Evolutionary conservation across 2,888 invertebrate genomes (phyloP).

Genomic region (Synanthedon formicaeformis): DNA sequence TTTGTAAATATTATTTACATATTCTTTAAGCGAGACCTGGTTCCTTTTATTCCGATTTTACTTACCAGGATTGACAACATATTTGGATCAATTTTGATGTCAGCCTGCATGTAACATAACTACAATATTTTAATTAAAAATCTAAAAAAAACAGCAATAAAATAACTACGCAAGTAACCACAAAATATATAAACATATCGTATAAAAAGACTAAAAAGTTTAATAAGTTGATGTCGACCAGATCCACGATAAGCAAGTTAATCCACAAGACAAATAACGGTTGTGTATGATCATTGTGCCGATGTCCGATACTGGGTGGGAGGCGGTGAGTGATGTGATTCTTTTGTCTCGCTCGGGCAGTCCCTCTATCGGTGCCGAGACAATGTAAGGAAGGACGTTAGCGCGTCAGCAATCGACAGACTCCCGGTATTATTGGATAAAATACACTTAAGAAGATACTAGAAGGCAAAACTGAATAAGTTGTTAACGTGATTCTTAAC

Average conservation of each 20-base stretch:
- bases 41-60: no score
- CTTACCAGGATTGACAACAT: no score
- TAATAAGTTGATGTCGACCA: conserved; percentile 28
- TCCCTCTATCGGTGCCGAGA: conserved; percentile 21
- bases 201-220: conserved; percentile 12
- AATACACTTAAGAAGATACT: background rate
- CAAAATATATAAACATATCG: no score
- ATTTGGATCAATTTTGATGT: no score
- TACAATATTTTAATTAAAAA: no score
- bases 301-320: conserved; percentile 24
- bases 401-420: conserved; percentile 54
- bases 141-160: no score
- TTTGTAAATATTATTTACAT: no score
- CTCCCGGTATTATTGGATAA: conserved; percentile 13
- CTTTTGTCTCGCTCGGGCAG: conserved; percentile 53
- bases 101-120: no score
- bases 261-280: conserved; percentile 63
- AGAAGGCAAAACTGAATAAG: background rate
- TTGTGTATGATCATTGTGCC: conserved; percentile 41
- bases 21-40: no score
- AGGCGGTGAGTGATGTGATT: conserved; percentile 63
- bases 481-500: no score
- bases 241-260: conserved; percentile 59
- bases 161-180: no score
- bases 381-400: conserved; percentile 45